phyloP scores from a whole-genome alignment of 2,113 vertebrate genomes.

The Antechinus stuartii region DNA sequence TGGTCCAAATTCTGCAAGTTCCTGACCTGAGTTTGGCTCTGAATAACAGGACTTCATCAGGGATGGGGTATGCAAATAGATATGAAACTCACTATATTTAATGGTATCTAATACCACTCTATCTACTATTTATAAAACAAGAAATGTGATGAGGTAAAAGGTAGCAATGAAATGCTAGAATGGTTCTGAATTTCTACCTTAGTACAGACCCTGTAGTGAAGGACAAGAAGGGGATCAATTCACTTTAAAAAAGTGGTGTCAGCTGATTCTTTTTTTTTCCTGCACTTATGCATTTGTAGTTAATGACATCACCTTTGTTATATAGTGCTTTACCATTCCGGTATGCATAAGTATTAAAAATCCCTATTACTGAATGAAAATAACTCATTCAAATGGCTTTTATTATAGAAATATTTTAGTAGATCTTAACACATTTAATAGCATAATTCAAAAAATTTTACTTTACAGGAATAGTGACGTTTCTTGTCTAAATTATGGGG shows the following conservation, averaged over 20 bases:
- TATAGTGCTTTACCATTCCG: neutral
- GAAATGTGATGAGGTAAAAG: neutral
- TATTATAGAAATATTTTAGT: neutral
- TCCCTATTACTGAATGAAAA: neutral
- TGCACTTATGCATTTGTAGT: neutral
- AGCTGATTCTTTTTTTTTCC: neutral
- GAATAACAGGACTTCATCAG: neutral
- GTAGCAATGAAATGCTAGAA: neutral
- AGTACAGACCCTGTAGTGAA: neutral
- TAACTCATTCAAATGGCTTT: neutral
- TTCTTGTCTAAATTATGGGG: neutral
- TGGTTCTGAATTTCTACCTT: neutral
- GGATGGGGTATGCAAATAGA: neutral
- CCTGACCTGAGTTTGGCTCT: no score
- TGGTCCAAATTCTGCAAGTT: no score
- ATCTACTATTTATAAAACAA: neutral
- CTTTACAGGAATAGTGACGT: neutral
- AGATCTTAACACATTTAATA: neutral
- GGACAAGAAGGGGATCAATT: rapidly evolving
- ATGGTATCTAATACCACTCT: neutral
- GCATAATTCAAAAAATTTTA: neutral
- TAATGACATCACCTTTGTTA: neutral
- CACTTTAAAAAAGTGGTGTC: neutral
- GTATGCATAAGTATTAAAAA: neutral
- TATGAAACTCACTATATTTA: neutral